Percentiles rank a stretch among this genome's conserved stretches.
Evolutionary conservation across 1,140 invertebrate species (phyloP).

Genomic region (Neotoxoptera formosana): DNA sequence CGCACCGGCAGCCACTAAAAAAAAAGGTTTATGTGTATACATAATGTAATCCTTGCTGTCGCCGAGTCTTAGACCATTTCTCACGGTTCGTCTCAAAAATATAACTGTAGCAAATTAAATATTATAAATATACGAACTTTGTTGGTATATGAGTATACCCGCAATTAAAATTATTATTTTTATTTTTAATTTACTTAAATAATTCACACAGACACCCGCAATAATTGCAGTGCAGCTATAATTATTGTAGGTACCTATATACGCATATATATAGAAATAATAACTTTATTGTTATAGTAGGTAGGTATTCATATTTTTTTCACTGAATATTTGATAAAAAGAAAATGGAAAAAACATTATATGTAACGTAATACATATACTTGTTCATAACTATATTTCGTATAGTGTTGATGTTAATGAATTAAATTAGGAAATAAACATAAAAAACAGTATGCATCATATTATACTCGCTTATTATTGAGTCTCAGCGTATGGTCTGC

Average conservation of each 20-base stretch:
- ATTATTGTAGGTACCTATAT: too few species aligned
- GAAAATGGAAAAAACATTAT: not conserved
- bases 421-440: not conserved
- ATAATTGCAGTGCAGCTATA: too few species aligned
- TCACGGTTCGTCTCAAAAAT: not conserved
- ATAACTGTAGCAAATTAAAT: not conserved
- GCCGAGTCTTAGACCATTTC: not conserved
- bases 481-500: too few species aligned
- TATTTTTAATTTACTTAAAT: not conserved
- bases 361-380: not conserved
- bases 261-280: too few species aligned
- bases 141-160: not conserved
- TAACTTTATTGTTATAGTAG: too few species aligned
- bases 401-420: not conserved
- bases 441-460: not conserved
- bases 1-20: slow-evolving; percentile 1
- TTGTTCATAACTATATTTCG: not conserved
- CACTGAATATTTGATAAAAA: not conserved
- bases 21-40: slow-evolving; percentile 13
- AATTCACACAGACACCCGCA: too few species aligned
- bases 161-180: not conserved
- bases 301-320: not conserved
- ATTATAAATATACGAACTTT: not conserved
- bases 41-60: not conserved
- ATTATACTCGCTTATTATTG: too few species aligned